phyloP scores from a whole-genome alignment of 2,888 invertebrate genomes.

The Cantharis rufa region DNA sequence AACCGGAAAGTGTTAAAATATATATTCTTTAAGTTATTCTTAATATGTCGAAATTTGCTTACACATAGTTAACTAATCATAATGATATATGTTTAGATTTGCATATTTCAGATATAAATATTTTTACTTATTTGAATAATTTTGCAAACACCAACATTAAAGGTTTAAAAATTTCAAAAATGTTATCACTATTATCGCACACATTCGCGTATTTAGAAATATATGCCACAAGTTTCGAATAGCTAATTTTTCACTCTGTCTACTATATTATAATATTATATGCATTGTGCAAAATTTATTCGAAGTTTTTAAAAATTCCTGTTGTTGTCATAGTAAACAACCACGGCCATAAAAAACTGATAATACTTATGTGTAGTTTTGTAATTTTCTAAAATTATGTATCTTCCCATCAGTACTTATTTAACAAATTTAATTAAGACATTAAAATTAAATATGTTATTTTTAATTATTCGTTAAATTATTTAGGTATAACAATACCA shows the following conservation, averaged over 20 bases:
- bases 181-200: not conserved
- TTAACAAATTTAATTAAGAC: not conserved
- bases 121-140: not conserved
- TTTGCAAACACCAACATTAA: not conserved
- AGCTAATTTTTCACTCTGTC: not conserved
- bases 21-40: not conserved
- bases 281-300: not conserved
- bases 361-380: not conserved
- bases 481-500: not conserved
- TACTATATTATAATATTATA: not conserved
- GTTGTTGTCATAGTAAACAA: not conserved
- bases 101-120: not conserved
- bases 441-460: not conserved
- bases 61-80: not conserved
- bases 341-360: not conserved
- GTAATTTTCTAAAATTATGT: not conserved
- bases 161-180: not conserved
- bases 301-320: not conserved
- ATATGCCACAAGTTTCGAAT: not conserved
- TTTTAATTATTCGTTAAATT: not conserved
- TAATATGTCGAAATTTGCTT: not conserved
- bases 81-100: not conserved
- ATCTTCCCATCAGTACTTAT: not conserved
- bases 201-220: not conserved
- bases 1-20: not conserved